Conservation (phyloP, 2,797 vertebrate genomes). For the Pantherophis vulpinus region DNA sequence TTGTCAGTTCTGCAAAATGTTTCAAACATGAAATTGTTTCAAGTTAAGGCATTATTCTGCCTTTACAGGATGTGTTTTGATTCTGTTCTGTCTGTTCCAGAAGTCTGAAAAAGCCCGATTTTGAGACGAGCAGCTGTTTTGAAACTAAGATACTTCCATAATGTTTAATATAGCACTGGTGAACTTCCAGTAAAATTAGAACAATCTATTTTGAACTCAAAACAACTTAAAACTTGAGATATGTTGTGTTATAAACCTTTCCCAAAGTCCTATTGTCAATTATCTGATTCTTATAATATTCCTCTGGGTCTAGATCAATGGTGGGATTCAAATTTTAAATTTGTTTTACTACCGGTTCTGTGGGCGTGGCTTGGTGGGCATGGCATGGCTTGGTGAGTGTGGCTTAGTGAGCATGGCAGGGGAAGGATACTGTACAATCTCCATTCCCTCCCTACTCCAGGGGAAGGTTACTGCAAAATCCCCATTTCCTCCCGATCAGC, state of each 20-base stretch:
- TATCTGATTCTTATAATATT: neutral
- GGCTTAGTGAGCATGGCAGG: too few relatives aligned
- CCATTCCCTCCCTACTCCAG: too few relatives aligned
- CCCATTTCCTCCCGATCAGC: too few relatives aligned
- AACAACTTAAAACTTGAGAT: neutral
- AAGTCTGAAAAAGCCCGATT: neutral
- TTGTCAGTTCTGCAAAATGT: neutral
- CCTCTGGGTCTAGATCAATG: neutral
- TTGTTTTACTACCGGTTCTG: too few relatives aligned
- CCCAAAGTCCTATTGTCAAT: neutral
- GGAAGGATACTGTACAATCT: too few relatives aligned
- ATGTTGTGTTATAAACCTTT: neutral
- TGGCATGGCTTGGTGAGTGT: too few relatives aligned
- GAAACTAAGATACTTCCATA: neutral
- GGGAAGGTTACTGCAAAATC: too few relatives aligned
- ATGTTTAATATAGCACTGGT: neutral
- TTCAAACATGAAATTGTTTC: neutral
- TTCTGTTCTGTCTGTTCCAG: neutral
- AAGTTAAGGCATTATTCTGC: neutral
- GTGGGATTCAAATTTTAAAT: too few relatives aligned
- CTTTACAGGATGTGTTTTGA: neutral
- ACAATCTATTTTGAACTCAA: neutral
- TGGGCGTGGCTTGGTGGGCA: too few relatives aligned
- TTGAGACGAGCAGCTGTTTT: neutral
- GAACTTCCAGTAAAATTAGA: neutral